A percentile compares a stretch with the other conserved stretches of the same genome.
Evolutionary conservation across 2,113 vertebrate genomes (phyloP).

Genomic region (Oncorhynchus clarkii): DNA sequence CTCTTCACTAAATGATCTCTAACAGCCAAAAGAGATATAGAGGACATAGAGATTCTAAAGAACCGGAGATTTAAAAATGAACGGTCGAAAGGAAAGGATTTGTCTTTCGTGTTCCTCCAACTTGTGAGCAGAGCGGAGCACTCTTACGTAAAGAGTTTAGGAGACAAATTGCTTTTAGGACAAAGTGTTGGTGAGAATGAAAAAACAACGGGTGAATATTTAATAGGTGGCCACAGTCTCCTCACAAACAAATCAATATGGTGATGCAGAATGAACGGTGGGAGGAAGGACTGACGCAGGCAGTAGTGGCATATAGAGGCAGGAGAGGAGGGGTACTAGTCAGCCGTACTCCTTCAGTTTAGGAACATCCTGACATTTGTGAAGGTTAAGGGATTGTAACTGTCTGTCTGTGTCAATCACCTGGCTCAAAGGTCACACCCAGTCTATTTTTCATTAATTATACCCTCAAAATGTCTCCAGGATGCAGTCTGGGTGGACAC

Average conservation of each 20-base stretch:
- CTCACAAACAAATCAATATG: conserved; percentile 75
- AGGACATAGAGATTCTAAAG: conserved; percentile 66
- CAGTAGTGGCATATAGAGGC: conserved; percentile 44
- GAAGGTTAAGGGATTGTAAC: conserved; percentile 81
- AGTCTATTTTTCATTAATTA: conserved; percentile 76
- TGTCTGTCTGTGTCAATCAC: conserved; percentile 77
- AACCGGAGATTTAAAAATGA: conserved; percentile 71
- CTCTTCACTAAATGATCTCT: conserved; percentile 55
- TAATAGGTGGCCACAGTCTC: conserved; percentile 63
- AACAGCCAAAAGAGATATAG: conserved; percentile 65
- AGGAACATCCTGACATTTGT: conserved; percentile 74
- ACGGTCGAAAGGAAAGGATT: conserved; percentile 66
- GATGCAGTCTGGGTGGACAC: conserved; percentile 27
- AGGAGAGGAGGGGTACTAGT: neutral
- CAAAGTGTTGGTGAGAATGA: conserved; percentile 65
- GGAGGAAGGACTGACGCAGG: conserved; percentile 41
- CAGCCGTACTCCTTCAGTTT: conserved; percentile 45
- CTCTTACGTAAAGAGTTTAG: conserved; percentile 52
- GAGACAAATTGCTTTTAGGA: conserved; percentile 65
- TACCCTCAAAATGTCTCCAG: conserved; percentile 61
- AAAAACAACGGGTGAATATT: conserved; percentile 73
- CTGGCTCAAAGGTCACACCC: conserved; percentile 73
- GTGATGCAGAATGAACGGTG: conserved; percentile 56
- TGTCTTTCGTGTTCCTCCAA: conserved; percentile 64
- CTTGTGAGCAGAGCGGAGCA: conserved; percentile 47